Base-by-base conservation (phyloP, 2,797 vertebrate species). In the Simalia tracyae region DNA sequence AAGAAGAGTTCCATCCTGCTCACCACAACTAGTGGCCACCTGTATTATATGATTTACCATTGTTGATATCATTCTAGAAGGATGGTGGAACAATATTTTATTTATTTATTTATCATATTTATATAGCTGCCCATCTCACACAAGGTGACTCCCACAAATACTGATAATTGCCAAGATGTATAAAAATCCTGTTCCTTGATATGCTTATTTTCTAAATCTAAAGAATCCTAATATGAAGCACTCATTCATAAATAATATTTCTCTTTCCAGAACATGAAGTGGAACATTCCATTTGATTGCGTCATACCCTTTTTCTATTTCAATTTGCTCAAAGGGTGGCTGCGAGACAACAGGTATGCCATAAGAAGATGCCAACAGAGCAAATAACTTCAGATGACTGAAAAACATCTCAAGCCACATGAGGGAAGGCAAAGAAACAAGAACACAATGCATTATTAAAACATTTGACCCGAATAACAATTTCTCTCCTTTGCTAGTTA, bases 311-410 rank as follows among this genome's bases (percentile, higher is more conserved):
- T 68, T 86, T 59, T 88, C 42, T 17, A 91, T 91, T 68, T 26
- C 63, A 81, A 24, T 91, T 91, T 86, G 57, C 86, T 56, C 42
- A 54, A 28, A 91, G 46, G 26, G 15, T 10, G 81, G 86, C 61
- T 63, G 14, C 19, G 66, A 28, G 26, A 85, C 76, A 92, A 59
- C 87, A 92, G 91, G 68, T 91, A 86, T 31, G 31, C 1, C 24
- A 89, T 56, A 88, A 59, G 68, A 66, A 92, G 87, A 91, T n/a
- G 19, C 50, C 61, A 89, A 36, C 6, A 59, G 31, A 68, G 24
- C 54, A 92, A 68, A 72, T 68, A 54, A 90, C 61, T 88, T 72
- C 28, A 87, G 91, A 91, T 91, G 68, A 66, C 90, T 91, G 42
- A 57, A 86, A 86, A 86, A 12, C 42, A 17, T 54, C 87, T 54